These are phyloP conservation scores for Phyto melanocephala DNA, from an alignment of 2,888 invertebrate genomes.

Conservation along the genomic window DNA sequence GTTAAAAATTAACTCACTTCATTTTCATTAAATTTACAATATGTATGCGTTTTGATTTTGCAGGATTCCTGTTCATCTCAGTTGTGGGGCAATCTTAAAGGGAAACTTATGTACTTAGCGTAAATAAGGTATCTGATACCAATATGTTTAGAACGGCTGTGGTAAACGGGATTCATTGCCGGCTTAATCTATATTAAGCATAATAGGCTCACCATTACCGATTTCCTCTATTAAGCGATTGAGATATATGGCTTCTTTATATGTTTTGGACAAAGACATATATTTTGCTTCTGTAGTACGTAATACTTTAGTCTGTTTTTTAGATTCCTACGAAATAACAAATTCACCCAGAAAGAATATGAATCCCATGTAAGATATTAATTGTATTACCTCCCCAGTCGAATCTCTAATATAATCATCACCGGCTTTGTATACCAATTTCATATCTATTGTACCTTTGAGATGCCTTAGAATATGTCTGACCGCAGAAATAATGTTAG, in stretches of 20 bases:
- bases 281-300: conserved; percentile 54
- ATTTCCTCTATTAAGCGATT: conserved; percentile 35
- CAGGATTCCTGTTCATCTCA: conserved; percentile 48
- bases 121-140: too few relatives aligned
- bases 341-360: not conserved
- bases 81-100: conserved; percentile 44
- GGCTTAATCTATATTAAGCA: not conserved
- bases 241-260: conserved; percentile 43
- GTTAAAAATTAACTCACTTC: not conserved
- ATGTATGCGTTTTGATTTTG: conserved; percentile 12
- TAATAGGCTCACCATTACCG: conserved; percentile 3
- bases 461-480: conserved; percentile 14
- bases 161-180: conserved; percentile 3
- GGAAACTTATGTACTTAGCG: too few relatives aligned
- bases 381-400: conserved; percentile 29
- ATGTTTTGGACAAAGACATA: conserved; percentile 26
- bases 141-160: conserved; percentile 12
- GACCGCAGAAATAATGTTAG: not conserved
- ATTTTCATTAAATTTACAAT: conserved; percentile 42
- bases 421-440: not conserved
- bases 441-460: not conserved
- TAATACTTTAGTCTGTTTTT: conserved; percentile 21
- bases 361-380: conserved; percentile 31
- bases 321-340: conserved; percentile 25
- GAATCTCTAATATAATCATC: not conserved